phyloP scores from a whole-genome alignment of 1,140 invertebrate genomes.

The Drosophila mauritiana region DNA sequence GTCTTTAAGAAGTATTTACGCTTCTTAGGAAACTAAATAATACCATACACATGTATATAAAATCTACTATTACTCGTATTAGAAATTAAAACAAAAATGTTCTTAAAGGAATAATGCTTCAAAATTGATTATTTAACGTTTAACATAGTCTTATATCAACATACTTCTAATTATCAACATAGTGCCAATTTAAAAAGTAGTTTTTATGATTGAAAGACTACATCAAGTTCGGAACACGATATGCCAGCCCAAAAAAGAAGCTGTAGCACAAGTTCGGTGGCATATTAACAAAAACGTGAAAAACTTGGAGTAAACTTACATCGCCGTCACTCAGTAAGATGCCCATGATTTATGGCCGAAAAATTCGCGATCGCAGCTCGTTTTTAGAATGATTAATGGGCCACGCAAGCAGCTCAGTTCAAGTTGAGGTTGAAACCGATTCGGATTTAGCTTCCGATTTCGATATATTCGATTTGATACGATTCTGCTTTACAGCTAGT shows the following conservation, averaged over 20 bases:
- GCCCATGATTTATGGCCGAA: slow-evolving; percentile 70
- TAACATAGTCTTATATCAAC: neutral
- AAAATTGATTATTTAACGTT: no score
- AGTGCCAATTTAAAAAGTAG: neutral
- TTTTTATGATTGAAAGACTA: neutral
- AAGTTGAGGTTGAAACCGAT: slow-evolving; percentile 21
- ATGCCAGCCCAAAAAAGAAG: slow-evolving; percentile 4
- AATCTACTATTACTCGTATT: no score
- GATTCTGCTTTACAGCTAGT: slow-evolving; percentile 6
- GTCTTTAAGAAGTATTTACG: no score
- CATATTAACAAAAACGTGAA: slow-evolving; percentile 22
- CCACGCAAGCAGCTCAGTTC: slow-evolving; percentile 38
- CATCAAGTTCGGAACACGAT: neutral
- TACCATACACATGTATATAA: no score
- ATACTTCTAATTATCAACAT: neutral
- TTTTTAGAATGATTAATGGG: slow-evolving; percentile 53
- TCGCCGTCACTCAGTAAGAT: slow-evolving; percentile 81
- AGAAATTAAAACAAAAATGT: no score
- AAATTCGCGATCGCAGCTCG: slow-evolving; percentile 43
- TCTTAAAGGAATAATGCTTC: no score
- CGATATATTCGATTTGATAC: slow-evolving; percentile 11
- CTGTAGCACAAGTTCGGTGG: slow-evolving; percentile 8
- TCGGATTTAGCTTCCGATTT: slow-evolving; percentile 2
- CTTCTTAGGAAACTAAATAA: no score
- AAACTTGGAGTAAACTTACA: slow-evolving; percentile 67